Percentiles rank a stretch among this genome's conserved stretches.
Conservation (phyloP, 2,113 vertebrate genomes). For the Herpetotheres cachinnans region DNA sequence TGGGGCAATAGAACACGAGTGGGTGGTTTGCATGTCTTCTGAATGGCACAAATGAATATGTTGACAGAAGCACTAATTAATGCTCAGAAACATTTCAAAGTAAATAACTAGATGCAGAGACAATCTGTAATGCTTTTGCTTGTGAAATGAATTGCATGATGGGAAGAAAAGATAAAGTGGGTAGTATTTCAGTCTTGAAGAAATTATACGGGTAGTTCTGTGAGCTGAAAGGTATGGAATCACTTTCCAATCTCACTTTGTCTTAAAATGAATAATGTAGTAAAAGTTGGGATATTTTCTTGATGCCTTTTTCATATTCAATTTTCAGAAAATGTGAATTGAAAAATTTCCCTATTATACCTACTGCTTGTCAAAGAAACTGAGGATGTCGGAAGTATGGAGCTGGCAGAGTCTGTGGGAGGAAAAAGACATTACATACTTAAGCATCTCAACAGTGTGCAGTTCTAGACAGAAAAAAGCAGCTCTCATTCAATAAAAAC, state of each 20-base stretch:
- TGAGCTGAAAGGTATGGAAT: not conserved
- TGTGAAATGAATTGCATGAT: not conserved
- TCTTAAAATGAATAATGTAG: conserved; percentile 4
- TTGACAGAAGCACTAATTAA: conserved; percentile 28
- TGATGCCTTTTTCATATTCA: not conserved
- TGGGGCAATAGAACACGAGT: not conserved
- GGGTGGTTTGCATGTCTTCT: not conserved
- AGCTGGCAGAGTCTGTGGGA: not conserved
- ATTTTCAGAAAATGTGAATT: conserved; percentile 12
- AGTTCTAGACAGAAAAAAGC: not conserved
- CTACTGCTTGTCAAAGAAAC: not conserved
- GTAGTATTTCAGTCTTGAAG: not conserved
- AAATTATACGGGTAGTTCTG: not conserved
- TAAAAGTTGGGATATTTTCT: not conserved
- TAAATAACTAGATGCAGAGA: conserved; percentile 5
- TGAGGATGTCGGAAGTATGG: not conserved
- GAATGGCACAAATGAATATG: not conserved
- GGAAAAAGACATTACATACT: not conserved
- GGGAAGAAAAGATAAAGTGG: not conserved
- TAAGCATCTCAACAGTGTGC: not conserved
- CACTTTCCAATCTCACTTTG: not conserved
- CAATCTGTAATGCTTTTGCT: not conserved
- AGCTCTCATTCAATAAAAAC: not conserved
- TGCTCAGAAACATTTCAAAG: not conserved
- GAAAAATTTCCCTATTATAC: not conserved